Conservation (phyloP, 2,113 vertebrate species). For the Erythrolamprus reginae region DNA sequence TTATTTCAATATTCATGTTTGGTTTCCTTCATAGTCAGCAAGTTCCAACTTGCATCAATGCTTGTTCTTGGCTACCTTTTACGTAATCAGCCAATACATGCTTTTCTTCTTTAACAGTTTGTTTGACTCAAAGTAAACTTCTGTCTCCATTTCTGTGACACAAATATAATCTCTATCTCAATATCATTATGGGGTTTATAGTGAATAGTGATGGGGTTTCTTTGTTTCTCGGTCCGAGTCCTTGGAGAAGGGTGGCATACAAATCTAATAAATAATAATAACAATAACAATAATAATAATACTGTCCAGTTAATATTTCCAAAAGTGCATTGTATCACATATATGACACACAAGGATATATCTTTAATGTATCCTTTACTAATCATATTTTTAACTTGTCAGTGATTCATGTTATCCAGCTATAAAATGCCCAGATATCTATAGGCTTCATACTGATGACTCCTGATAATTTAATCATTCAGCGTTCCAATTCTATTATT, state of each 20-base stretch:
- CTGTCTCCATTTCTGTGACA: neutral
- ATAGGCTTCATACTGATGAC: neutral
- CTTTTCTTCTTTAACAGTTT: neutral
- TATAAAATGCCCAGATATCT: neutral
- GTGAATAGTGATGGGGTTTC: neutral
- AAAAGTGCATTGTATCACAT: neutral
- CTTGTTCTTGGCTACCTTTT: neutral
- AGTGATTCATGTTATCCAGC: neutral
- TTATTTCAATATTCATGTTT: neutral
- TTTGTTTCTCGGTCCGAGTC: too few relatives aligned
- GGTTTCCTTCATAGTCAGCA: neutral
- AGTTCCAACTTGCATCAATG: neutral
- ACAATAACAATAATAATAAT: too few relatives aligned
- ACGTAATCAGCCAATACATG: neutral
- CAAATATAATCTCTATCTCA: neutral
- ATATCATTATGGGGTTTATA: neutral
- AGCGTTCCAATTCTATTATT: neutral
- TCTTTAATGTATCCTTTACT: neutral
- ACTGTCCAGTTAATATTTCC: neutral
- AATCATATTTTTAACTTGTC: neutral
- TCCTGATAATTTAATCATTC: neutral
- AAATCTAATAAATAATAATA: too few relatives aligned
- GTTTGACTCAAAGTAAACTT: neutral
- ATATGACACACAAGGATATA: neutral
- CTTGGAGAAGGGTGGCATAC: too few relatives aligned